Conservation (phyloP, 1,140 invertebrate species). For the Phortica variegata region DNA sequence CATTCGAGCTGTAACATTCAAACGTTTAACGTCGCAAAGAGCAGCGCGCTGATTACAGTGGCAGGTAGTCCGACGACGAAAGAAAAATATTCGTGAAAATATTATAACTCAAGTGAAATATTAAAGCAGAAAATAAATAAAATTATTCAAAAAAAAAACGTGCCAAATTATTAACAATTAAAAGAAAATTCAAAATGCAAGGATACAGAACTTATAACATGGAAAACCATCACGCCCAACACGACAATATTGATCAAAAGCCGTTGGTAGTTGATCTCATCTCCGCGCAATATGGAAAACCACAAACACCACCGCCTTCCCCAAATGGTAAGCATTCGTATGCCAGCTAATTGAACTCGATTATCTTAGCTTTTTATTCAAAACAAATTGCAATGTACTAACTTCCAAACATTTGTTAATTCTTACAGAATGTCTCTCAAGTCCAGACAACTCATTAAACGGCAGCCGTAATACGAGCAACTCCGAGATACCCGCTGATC, state of each 20-base stretch:
- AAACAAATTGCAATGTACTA: too few relatives aligned
- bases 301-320: conserved; percentile 52
- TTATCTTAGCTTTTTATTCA: too few relatives aligned
- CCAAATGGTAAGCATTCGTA: conserved; percentile 57
- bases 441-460: conserved; percentile 55
- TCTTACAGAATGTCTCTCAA: conserved; percentile 55
- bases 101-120: too few relatives aligned
- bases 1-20: conserved; percentile 48
- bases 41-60: too few relatives aligned
- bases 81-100: background rate
- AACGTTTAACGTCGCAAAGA: conserved; percentile 28
- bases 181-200: conserved; percentile 38
- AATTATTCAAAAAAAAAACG: too few relatives aligned
- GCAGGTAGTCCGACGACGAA: too few relatives aligned
- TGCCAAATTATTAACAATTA: too few relatives aligned
- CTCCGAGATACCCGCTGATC: conserved; percentile 59
- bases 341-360: too few relatives aligned
- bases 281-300: conserved; percentile 49
- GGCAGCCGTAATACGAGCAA: conserved; percentile 32
- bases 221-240: conserved; percentile 44
- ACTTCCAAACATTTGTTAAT: too few relatives aligned
- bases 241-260: conserved; percentile 45
- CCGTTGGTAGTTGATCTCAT: conserved; percentile 53
- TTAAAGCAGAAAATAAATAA: too few relatives aligned
- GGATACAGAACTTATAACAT: conserved; percentile 53